Evolutionary conservation across 1,140 invertebrate species (phyloP).

Genomic region (Tribolium castaneum): DNA sequence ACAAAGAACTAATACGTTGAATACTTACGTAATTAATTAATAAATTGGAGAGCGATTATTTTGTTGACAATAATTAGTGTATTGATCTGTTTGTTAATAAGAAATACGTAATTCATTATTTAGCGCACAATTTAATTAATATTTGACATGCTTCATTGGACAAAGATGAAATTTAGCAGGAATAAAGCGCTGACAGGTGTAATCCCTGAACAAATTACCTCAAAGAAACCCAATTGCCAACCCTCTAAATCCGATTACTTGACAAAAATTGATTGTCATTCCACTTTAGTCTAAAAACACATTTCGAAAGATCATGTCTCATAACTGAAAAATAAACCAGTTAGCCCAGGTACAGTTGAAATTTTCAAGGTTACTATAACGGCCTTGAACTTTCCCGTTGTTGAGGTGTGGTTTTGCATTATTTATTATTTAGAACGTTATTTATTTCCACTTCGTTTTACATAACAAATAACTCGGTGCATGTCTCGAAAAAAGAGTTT

Average conservation of each 20-base stretch:
- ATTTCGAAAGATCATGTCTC: neutral
- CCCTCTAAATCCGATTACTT: neutral
- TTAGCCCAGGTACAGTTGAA: constrained; percentile 34
- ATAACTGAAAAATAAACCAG: constrained; percentile 22
- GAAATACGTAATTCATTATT: constrained; percentile 2
- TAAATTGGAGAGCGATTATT: neutral
- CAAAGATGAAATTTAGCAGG: neutral
- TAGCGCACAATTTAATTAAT: constrained; percentile 1
- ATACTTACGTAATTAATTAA: constrained; percentile 11
- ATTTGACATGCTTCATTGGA: neutral
- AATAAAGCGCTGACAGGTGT: neutral
- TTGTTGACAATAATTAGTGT: constrained; percentile 10
- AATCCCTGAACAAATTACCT: neutral
- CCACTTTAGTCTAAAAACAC: neutral
- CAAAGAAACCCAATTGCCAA: neutral
- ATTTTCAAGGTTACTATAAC: constrained; percentile 32
- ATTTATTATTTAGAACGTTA: constrained; percentile 26
- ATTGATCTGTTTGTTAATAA: constrained; percentile 1
- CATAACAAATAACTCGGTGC: constrained; percentile 23
- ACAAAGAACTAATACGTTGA: neutral
- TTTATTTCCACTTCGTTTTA: constrained; percentile 20
- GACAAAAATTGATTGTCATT: neutral
- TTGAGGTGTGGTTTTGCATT: constrained; percentile 26
- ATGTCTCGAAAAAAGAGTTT: neutral
- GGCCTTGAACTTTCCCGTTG: constrained; percentile 32